Conservation (phyloP, 2,113 vertebrate species). For the Gallinago jamesoni region DNA sequence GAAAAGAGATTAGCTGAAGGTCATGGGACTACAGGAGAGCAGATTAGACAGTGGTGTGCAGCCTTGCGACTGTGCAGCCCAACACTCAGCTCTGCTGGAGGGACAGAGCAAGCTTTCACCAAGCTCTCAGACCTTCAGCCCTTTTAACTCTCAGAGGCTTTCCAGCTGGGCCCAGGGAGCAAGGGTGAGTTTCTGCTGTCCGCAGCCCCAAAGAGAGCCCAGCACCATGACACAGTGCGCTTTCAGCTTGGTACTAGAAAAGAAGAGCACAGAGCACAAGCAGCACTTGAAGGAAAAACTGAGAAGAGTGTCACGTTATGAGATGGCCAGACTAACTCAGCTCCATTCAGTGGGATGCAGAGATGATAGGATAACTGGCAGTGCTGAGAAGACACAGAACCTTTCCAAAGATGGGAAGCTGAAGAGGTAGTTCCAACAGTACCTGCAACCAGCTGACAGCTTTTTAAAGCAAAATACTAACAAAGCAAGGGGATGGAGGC, state of each 20-base stretch:
- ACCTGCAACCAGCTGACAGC: not conserved
- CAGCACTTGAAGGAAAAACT: not conserved
- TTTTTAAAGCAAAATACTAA: not conserved
- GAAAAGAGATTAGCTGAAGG: constrained; percentile 25
- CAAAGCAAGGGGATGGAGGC: not conserved
- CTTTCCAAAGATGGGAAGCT: not conserved
- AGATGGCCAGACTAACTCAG: not conserved
- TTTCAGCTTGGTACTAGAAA: not conserved
- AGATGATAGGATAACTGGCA: not conserved
- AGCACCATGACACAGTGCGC: accelerated
- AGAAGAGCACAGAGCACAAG: not conserved
- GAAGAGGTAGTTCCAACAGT: not conserved
- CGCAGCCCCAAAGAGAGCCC: not conserved
- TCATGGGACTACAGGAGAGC: not conserved
- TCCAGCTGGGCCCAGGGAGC: not conserved
- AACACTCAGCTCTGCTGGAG: not conserved
- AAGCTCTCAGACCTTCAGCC: not conserved
- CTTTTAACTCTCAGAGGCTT: not conserved
- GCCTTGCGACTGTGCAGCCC: accelerated
- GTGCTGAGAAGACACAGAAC: not conserved
- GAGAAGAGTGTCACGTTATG: not conserved
- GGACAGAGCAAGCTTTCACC: accelerated
- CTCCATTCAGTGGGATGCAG: not conserved
- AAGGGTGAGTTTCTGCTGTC: not conserved
- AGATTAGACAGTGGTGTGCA: not conserved